Base-by-base conservation (phyloP, 2,888 invertebrate genomes). In the Ochropleura leucogaster region DNA sequence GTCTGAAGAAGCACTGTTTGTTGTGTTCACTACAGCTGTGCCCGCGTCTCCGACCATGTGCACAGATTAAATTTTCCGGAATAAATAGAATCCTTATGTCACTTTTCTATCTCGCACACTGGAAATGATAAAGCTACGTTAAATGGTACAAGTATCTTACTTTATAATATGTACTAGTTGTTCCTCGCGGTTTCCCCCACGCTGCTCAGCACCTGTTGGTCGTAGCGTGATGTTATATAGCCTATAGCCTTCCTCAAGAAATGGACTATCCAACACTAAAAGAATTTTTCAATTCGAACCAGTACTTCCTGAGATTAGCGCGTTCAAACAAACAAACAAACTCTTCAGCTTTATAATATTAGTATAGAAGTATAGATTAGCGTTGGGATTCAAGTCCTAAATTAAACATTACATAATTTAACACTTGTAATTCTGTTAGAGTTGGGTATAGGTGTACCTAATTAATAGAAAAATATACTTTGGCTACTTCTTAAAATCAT, bases 1-100 rank as follows among this genome's bases (percentile, higher is more conserved):
- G 53, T 70, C 1, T 62, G 53, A 69, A 78, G 69, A 78, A n/a
- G 47, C 47, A 4, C 20, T 53, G 78, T 60, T 67, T 46, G 47
- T 53, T 68, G 30, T 57, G 18, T 42, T 16, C 2, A 9, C 18
- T 47, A 5, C 75, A 78, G 53, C 42, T 75, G 71, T 44, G 47
- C 7, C 9, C 69, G 14, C 49, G 6, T 40, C 42, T 62, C 18
- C 10, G 0, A 16, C 30, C 30, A 18, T 62, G 42, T 47, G 60
- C 62, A 12, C 60, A 12, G 3, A 60, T 47, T 69, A 10, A n/a
- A 70, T 53, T 47, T 78, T 47, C 16, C 47, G 12, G 10, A 42
- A 69, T 53, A 30, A 60, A 67, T 44, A 49, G 4, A 6, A 18
- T 46, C 1, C 20, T 40, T 18, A 67, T 18, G 44, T 57, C 66